Conservation (phyloP, 2,113 vertebrate genomes). For the Zosterops borbonicus region DNA sequence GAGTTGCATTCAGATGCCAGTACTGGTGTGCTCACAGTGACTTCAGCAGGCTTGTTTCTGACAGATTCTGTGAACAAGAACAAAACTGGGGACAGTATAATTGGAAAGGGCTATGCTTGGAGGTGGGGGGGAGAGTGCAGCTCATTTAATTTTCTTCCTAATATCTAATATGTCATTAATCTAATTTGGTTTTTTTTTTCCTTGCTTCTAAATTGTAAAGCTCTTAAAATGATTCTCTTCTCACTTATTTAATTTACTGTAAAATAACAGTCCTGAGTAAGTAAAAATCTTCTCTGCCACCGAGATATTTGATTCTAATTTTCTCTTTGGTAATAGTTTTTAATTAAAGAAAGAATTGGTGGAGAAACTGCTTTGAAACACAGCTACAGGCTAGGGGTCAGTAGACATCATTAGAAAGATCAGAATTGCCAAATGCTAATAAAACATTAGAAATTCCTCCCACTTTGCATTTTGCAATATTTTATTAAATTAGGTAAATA, state of each 20-base stretch:
- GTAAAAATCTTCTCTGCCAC: neutral
- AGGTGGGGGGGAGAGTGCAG: neutral
- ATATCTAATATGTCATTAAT: neutral
- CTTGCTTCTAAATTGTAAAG: neutral
- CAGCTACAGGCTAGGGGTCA: conserved; percentile 35
- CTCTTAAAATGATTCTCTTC: neutral
- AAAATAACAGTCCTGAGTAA: neutral
- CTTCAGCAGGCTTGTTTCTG: neutral
- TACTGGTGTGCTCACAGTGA: neutral
- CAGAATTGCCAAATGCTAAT: conserved; percentile 41
- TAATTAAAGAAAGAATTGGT: conserved; percentile 26
- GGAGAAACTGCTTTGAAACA: conserved; percentile 6
- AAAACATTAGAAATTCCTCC: conserved; percentile 49
- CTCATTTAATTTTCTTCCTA: neutral
- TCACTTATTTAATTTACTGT: neutral
- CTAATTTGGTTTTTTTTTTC: neutral
- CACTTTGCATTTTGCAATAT: conserved; percentile 16
- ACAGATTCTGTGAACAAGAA: neutral
- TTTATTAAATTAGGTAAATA: conserved; percentile 65
- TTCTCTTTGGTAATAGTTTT: neutral
- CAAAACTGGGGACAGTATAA: neutral
- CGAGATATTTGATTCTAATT: neutral
- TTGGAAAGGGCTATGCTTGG: neutral
- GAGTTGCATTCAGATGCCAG: neutral
- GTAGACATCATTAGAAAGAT: conserved; percentile 41